Conservation (phyloP, 2,113 vertebrate species). For the Grantiella picta region DNA sequence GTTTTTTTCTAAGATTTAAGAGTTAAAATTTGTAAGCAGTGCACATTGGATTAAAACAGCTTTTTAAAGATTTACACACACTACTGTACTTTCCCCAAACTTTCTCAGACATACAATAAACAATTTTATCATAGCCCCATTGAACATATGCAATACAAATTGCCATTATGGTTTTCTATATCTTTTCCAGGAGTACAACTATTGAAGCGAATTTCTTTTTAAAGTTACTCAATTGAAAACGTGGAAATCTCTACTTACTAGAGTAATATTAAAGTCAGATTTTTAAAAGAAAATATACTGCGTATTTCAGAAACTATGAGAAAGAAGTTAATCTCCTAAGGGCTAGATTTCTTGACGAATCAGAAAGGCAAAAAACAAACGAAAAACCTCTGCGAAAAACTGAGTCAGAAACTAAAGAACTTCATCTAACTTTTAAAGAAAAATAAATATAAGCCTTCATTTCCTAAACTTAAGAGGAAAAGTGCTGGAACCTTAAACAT, state of each 20-base stretch:
- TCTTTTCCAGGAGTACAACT: conserved; percentile 29
- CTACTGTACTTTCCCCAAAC: not conserved
- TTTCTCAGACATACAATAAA: not conserved
- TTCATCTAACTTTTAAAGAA: not conserved
- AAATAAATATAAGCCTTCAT: not conserved
- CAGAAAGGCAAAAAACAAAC: not conserved
- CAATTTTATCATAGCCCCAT: not conserved
- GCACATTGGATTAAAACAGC: not conserved
- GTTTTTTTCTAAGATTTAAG: not conserved
- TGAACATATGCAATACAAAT: not conserved
- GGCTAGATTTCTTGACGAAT: not conserved
- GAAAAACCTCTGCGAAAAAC: not conserved
- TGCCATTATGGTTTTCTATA: not conserved
- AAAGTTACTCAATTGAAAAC: conserved; percentile 22
- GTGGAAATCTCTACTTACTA: not conserved
- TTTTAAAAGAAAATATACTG: conserved; percentile 11
- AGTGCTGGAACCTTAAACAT: not conserved
- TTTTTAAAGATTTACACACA: not conserved
- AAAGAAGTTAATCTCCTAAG: not conserved
- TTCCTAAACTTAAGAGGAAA: not conserved
- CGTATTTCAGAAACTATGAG: not conserved
- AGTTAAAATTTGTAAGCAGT: not conserved
- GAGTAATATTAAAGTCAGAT: not conserved
- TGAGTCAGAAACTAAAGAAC: not conserved
- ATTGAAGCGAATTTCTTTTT: conserved; percentile 27